Conservation (phyloP, 2,888 invertebrate species). For the Lycia hirtaria region DNA sequence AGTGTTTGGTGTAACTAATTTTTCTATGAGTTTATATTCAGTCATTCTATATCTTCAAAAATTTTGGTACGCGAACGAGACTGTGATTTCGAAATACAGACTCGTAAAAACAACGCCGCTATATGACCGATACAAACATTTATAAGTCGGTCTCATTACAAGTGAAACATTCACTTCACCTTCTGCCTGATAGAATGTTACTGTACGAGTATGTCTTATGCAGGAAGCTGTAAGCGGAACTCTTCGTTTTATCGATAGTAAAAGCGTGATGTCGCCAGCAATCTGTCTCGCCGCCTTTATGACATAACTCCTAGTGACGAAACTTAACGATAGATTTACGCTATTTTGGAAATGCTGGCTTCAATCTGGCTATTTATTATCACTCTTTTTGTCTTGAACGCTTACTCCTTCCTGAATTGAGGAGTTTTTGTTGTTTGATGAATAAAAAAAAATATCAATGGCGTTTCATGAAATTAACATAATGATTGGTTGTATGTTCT, state of each 20-base stretch:
- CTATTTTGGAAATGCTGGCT: constrained; percentile 11
- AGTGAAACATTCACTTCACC: background rate
- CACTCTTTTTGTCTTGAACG: background rate
- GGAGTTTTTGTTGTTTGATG: background rate
- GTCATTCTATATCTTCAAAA: too few relatives aligned
- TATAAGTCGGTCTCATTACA: too few relatives aligned
- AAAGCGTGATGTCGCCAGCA: constrained; percentile 47
- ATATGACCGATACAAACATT: too few relatives aligned
- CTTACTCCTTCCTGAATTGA: background rate
- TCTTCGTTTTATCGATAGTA: constrained; percentile 52
- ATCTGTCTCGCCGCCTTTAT: constrained; percentile 46
- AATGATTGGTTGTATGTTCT: too few relatives aligned
- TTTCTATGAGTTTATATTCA: too few relatives aligned
- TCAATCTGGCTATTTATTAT: constrained; percentile 11
- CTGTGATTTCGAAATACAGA: too few relatives aligned
- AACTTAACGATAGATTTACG: constrained; percentile 26
- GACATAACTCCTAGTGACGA: constrained; percentile 27
- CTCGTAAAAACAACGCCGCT: too few relatives aligned
- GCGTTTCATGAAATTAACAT: too few relatives aligned
- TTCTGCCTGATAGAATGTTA: constrained; percentile 5
- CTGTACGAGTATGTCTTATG: constrained; percentile 16
- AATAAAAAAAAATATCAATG: too few relatives aligned
- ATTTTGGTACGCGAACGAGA: too few relatives aligned
- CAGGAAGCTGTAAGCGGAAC: constrained; percentile 32
- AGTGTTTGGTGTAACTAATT: too few relatives aligned